Conservation (phyloP, 2,113 vertebrate genomes). For the Okapia johnstoni region DNA sequence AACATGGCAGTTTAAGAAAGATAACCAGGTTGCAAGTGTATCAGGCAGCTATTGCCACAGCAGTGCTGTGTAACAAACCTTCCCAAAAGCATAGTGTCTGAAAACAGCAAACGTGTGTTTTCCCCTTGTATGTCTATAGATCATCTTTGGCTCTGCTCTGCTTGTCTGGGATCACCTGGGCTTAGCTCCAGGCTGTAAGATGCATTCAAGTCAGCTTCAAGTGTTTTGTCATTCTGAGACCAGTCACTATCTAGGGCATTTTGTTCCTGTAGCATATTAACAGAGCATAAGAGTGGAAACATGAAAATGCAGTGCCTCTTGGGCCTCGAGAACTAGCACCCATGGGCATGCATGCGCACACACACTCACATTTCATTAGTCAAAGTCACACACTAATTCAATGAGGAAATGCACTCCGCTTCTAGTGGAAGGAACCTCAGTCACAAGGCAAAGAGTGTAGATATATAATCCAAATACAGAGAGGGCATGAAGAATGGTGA, state of each 20-base stretch:
- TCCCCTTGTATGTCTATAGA: neutral
- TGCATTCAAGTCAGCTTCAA: neutral
- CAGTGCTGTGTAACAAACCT: constrained; percentile 16
- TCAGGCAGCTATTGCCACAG: neutral
- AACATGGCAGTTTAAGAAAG: neutral
- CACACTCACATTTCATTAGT: neutral
- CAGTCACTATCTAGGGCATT: neutral
- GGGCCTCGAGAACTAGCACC: neutral
- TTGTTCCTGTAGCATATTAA: neutral
- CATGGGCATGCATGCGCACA: neutral
- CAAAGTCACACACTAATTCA: neutral
- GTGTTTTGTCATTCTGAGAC: neutral
- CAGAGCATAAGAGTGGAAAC: neutral
- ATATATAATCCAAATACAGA: neutral
- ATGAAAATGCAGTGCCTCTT: neutral
- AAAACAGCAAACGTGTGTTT: neutral
- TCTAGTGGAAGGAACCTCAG: neutral
- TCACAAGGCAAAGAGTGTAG: neutral
- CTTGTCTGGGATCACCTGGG: neutral
- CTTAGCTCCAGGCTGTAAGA: neutral
- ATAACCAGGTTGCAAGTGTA: neutral
- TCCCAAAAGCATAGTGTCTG: neutral
- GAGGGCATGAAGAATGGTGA: neutral
- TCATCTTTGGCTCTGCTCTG: neutral
- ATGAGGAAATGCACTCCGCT: neutral